phyloP scores from a whole-genome alignment of 2,888 invertebrate species.

The Cheilosia scutellata region DNA sequence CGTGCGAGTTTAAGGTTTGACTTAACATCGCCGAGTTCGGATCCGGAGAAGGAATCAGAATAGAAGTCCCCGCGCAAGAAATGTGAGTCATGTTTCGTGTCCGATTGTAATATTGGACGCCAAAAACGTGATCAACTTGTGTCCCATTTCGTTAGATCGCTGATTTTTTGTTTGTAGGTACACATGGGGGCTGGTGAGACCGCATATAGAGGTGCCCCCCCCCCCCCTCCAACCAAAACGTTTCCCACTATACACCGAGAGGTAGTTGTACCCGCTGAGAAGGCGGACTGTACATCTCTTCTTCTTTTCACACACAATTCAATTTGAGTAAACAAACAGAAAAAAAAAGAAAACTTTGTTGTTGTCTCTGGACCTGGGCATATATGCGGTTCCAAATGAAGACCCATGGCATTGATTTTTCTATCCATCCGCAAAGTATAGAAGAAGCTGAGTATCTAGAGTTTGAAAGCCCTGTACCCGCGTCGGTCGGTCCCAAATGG shows the following conservation, averaged over 20 bases:
- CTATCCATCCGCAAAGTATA: slow-evolving; percentile 17
- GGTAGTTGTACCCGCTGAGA: neutral
- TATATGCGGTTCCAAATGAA: slow-evolving; percentile 47
- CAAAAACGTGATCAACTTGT: slow-evolving; percentile 76
- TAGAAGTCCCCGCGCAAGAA: slow-evolving; percentile 46
- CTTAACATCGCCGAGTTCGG: slow-evolving; percentile 31
- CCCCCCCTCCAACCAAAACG: slow-evolving; percentile 28
- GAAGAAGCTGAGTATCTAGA: slow-evolving; percentile 23
- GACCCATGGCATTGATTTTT: slow-evolving; percentile 70
- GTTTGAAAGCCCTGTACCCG: slow-evolving; percentile 8
- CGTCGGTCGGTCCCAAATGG: slow-evolving; percentile 47
- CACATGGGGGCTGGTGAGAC: slow-evolving; percentile 26
- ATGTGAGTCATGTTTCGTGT: slow-evolving; percentile 76
- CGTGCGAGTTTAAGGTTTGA: slow-evolving; percentile 68
- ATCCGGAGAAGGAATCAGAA: no score
- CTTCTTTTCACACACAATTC: slow-evolving; percentile 73
- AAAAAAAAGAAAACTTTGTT: neutral
- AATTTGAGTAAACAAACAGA: slow-evolving; percentile 61
- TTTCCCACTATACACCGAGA: slow-evolving; percentile 48
- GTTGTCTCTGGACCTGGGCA: neutral
- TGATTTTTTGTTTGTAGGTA: slow-evolving; percentile 44
- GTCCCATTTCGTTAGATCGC: slow-evolving; percentile 74
- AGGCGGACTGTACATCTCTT: slow-evolving; percentile 35
- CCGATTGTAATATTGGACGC: slow-evolving; percentile 75
- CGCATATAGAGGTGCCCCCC: slow-evolving; percentile 17